These are phyloP conservation scores for Polydesmus complanatus DNA, from an alignment of 2,888 invertebrate species.

Conservation along the genomic window DNA sequence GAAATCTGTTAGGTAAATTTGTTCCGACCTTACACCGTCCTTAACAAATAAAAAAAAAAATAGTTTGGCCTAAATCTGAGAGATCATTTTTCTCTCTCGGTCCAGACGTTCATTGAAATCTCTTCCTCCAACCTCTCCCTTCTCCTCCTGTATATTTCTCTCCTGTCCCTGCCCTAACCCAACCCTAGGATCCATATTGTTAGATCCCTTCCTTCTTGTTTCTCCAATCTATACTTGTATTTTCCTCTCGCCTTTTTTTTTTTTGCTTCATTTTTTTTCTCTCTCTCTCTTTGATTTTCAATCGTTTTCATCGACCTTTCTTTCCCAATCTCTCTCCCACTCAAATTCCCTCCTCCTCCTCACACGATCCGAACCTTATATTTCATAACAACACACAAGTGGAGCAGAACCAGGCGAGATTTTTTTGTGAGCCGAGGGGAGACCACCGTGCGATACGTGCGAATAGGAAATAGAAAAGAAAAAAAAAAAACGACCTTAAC, in stretches of 20 bases:
- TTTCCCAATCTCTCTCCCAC: background rate
- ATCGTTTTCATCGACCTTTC: no score
- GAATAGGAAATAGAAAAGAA: background rate
- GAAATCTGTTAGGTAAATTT: background rate
- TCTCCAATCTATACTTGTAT: no score
- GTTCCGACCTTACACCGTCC: no score
- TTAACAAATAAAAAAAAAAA: background rate
- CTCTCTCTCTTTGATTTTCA: background rate
- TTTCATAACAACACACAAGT: no score
- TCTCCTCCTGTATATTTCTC: no score
- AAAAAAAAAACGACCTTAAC: background rate
- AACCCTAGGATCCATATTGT: background rate
- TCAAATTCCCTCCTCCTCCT: background rate
- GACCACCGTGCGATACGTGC: background rate
- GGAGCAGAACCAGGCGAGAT: no score
- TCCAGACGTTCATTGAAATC: background rate
- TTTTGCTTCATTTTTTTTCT: background rate
- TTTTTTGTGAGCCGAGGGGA: background rate
- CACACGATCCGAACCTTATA: background rate
- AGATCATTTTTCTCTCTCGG: background rate
- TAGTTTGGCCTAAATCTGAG: background rate
- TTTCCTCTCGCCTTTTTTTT: background rate
- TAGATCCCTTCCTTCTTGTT: background rate
- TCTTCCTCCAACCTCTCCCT: background rate
- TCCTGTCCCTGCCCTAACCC: no score